Evolutionary conservation across 2,888 invertebrate genomes (phyloP), one percentile per base, ranked within the genome.

Genomic region (Escarpia spicata): DNA sequence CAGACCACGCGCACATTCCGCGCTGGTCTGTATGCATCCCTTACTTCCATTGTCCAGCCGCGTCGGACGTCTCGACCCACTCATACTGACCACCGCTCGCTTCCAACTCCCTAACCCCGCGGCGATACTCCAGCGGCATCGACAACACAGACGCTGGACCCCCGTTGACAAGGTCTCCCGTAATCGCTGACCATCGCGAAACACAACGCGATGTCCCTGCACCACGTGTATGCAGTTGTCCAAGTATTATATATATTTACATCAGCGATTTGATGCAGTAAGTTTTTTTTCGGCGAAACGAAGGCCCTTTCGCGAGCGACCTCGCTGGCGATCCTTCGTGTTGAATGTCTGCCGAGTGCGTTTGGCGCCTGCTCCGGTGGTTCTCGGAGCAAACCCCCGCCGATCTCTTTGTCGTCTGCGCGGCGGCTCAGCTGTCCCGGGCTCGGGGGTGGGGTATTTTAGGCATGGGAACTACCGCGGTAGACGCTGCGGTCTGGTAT

Each of bases 401-500:
- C 91, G 91, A 91, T 91, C 31, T 31, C 91, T 91, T 91, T 91
- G 26, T 91, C 91, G 26, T 91, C 91, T 91, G 91, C 91, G 3
- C 91, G 8, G 91, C 91, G 31, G 91, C 37, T 31, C 91, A 91
- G 91, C 91, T 91, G 91, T 91, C 91, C 91, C 52, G 52, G 52
- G 52, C 37, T 37, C 90, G 3, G 91, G 91, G 91, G 91, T 91
- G 37, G 91, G 91, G 91, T 91, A 91, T 91, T 91, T 91, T 91
- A 91, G 91, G 91, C 43, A 91, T 91, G 91, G 91, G 91, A 91
- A 91, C 91, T 26, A 91, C 26, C 91, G 91, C 91, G n/a, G 15
- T 37, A 31, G 91, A 91, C 91, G 91, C 91, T 91, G n/a, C 91
- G 19, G 37, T 91, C 91, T 91, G 91, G 91, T 91, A 91, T 91